These are phyloP conservation scores for Bradypus variegatus DNA, from an alignment of 2,797 vertebrate genomes.

Conservation along the genomic window DNA sequence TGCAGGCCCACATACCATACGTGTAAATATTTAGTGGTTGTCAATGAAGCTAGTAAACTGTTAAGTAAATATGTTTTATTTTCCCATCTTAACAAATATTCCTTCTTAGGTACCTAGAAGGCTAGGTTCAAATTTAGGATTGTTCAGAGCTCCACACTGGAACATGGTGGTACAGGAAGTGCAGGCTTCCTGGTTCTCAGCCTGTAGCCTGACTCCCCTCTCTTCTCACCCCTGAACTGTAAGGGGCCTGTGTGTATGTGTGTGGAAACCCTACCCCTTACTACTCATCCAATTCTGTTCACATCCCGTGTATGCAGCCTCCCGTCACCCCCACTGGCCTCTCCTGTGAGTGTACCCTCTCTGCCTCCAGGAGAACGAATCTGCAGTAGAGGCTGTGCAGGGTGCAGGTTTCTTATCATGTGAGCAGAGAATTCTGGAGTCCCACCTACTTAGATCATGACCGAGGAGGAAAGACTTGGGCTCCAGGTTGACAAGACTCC, in stretches of 20 bases:
- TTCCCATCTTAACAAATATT: background rate
- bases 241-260: background rate
- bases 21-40: background rate
- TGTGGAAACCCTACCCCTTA: background rate
- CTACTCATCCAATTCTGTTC: background rate
- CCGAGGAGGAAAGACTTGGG: background rate
- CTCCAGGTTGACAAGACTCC: background rate
- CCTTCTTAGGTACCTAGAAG: background rate
- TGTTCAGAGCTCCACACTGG: background rate
- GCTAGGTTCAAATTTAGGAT: slow-evolving; percentile 8
- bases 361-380: background rate
- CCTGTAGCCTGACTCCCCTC: background rate
- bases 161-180: background rate
- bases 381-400: background rate
- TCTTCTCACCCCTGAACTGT: background rate
- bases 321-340: background rate
- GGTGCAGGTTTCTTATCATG: background rate
- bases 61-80: background rate
- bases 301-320: too few species aligned
- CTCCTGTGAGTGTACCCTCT: background rate
- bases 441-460: background rate
- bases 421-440: background rate
- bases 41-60: background rate
- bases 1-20: background rate
- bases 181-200: background rate